Evolutionary conservation across 2,888 invertebrate species (phyloP), one percentile per base, ranked within the genome.

Genomic region (Hemaris fuciformis): DNA sequence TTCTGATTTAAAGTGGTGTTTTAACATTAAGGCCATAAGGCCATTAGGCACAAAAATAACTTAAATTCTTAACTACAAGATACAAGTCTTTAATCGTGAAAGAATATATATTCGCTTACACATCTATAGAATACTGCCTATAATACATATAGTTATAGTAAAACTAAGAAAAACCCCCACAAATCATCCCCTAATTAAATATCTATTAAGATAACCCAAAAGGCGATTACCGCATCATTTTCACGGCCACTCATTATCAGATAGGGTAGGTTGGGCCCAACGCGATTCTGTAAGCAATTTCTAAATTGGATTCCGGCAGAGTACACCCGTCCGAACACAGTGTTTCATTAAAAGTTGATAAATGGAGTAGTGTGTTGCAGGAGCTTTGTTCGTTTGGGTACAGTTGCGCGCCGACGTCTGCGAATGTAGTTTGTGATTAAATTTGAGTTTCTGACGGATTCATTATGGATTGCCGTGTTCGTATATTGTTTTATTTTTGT

Each of bases 231-330:
- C 53, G 43, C 63, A 66, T 65, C 64, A 70, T 74, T 72, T 72
- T 53, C 53, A 53, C 53, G 27, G 53, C 27, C 25, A 1, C n/a
- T 18, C 31, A 53, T 53, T 53, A 53, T 27, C 74, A 74, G 79
- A 75, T 75, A 74, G 76, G 3, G 27, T 53, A 53, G 53, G 27
- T 31, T 31, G 70, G 76, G 79, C 75, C 77, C 76, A 75, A 77
- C 79, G 80, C 73, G 75, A 73, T 76, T 74, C 78, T 78, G 82
- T 82, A 83, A 82, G 84, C 85, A 84, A 85, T 84, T 81, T 80
- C 80, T 74, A 83, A 85, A 85, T 85, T 83, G 80, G 81, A 79
- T 80, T 81, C 77, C 70, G 77, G 74, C 70, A 72, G 75, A 74
- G 71, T 69, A 74, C 64, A 65, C 73, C 62, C 66, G 66, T 67